phyloP scores from a whole-genome alignment of 2,113 vertebrate genomes.

The Holacanthus passer region DNA sequence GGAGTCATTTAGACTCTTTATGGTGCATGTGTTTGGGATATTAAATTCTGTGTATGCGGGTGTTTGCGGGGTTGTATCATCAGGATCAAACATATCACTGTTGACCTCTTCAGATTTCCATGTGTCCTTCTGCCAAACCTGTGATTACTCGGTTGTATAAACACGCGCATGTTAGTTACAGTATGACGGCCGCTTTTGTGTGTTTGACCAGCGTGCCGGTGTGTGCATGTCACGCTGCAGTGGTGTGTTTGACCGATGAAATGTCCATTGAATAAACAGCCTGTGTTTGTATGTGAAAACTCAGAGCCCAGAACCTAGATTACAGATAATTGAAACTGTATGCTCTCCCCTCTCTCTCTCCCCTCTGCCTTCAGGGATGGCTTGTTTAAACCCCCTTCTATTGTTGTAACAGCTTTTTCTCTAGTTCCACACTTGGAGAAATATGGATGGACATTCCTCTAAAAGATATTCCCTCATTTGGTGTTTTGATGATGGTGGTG shows the following conservation, averaged over 20 bases:
- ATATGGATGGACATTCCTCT: too few relatives aligned
- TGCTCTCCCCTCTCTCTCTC: conserved; percentile 23
- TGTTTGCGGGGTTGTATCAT: too few relatives aligned
- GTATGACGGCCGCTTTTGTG: conserved; percentile 15
- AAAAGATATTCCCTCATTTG: too few relatives aligned
- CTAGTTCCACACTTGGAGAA: too few relatives aligned
- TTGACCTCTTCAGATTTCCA: conserved; percentile 30
- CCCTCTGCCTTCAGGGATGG: conserved; percentile 15
- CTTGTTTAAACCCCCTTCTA: conserved; percentile 28
- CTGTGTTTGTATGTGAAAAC: conserved; percentile 55
- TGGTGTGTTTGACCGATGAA: conserved; percentile 44
- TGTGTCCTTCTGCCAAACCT: conserved; percentile 12
- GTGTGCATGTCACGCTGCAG: neutral
- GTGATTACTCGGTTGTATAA: conserved; percentile 30
- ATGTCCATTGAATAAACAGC: conserved; percentile 59
- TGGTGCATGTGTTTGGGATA: conserved; percentile 30
- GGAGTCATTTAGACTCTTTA: conserved; percentile 11
- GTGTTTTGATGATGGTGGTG: conserved; percentile 8
- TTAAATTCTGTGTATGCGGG: conserved; percentile 9
- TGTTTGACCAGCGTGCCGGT: conserved; percentile 6
- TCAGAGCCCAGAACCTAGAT: conserved; percentile 36
- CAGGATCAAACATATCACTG: conserved; percentile 21
- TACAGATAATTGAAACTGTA: conserved; percentile 67
- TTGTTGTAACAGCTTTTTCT: conserved; percentile 11
- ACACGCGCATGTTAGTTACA: conserved; percentile 6